A percentile compares a stretch with the other conserved stretches of the same genome.
Evolutionary conservation across 2,888 invertebrate genomes (phyloP).

Genomic region (Callimorpha dominula): DNA sequence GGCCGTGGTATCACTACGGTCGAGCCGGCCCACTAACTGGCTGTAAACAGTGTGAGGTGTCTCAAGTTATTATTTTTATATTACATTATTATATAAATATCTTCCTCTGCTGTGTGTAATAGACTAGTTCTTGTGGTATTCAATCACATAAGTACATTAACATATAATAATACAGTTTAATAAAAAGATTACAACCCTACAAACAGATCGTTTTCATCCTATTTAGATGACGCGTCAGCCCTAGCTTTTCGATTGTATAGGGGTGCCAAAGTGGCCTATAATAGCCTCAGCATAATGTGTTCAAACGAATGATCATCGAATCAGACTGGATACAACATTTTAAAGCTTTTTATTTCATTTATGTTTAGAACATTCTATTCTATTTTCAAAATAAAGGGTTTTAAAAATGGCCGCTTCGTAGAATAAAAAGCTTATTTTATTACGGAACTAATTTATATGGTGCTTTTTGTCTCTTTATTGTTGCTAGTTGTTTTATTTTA

Average conservation of each 20-base stretch:
- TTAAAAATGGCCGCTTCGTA: constrained; percentile 40
- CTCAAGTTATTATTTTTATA: no score
- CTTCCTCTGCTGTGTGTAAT: not conserved
- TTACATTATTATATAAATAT: no score
- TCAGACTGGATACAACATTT: constrained; percentile 44
- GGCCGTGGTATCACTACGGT: no score
- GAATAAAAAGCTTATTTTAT: constrained; percentile 39
- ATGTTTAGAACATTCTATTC: constrained; percentile 42
- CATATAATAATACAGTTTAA: not conserved
- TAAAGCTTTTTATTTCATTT: constrained; percentile 44
- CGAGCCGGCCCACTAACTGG: no score
- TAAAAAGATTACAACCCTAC: constrained; percentile 11
- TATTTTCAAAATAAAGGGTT: constrained; percentile 42
- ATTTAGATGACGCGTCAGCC: constrained; percentile 32
- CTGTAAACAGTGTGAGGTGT: no score
- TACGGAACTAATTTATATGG: constrained; percentile 35
- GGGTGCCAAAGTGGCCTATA: constrained; percentile 60
- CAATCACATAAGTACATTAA: not conserved
- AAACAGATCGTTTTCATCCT: constrained; percentile 21
- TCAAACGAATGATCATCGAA: constrained; percentile 56
- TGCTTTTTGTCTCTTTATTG: not conserved
- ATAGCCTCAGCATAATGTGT: constrained; percentile 53
- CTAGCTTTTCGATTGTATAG: constrained; percentile 45
- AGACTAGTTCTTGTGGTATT: not conserved
- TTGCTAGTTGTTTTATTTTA: not conserved